These are phyloP conservation scores for Mus spicilegus DNA, from an alignment of 2,113 vertebrate species.

Conservation along the genomic window DNA sequence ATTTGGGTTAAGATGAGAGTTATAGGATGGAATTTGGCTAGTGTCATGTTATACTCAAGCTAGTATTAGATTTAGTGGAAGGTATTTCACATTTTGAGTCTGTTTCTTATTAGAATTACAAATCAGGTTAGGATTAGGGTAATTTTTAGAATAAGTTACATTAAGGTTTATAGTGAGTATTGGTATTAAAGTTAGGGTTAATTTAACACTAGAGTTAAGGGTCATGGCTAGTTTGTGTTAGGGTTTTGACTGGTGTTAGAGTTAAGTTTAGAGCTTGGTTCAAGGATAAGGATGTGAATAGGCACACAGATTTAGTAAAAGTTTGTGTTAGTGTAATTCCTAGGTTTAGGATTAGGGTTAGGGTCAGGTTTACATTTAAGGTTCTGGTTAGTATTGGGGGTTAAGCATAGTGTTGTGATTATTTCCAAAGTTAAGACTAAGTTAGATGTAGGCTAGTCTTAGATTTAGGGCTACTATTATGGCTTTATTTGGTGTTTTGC, in stretches of 20 bases:
- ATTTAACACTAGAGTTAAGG: not conserved
- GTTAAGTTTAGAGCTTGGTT: not conserved
- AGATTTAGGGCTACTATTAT: not conserved
- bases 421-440: not conserved
- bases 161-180: not conserved
- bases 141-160: not conserved
- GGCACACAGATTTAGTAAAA: not conserved
- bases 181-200: not conserved
- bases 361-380: not conserved
- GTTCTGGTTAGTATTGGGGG: not conserved
- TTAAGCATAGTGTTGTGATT: not conserved
- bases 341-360: not conserved
- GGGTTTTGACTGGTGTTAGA: not conserved
- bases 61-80: not conserved
- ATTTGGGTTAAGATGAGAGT: not conserved
- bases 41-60: not conserved
- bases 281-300: not conserved
- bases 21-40: not conserved
- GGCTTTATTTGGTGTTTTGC: not conserved
- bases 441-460: not conserved
- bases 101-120: not conserved
- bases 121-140: not conserved
- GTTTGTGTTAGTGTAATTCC: not conserved
- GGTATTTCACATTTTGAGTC: not conserved
- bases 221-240: not conserved